A percentile compares a stretch with the other conserved stretches of the same genome.
Evolutionary conservation across 2,888 invertebrate species (phyloP).

Genomic region (Xestia xanthographa): DNA sequence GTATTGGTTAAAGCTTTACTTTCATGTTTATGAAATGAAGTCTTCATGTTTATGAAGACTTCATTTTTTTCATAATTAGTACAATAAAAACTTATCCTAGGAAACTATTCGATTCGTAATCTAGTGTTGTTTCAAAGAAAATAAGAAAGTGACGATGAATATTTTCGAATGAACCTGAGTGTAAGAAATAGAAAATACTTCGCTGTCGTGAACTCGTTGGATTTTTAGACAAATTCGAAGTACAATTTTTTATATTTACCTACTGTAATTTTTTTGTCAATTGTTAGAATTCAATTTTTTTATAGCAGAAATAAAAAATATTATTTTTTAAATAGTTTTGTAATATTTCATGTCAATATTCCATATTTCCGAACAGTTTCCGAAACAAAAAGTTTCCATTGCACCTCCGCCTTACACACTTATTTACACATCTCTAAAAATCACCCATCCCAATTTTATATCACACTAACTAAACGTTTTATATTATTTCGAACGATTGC

Average conservation of each 20-base stretch:
- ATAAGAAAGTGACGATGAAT: background rate
- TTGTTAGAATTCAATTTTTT: background rate
- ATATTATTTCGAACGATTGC: constrained; percentile 55
- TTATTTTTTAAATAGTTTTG: background rate
- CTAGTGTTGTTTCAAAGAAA: background rate
- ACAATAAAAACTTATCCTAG: constrained; percentile 23
- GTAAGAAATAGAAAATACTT: background rate
- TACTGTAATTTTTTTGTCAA: background rate
- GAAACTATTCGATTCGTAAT: constrained; percentile 17
- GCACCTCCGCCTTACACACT: constrained; percentile 36
- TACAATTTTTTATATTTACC: background rate
- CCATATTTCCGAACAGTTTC: constrained; percentile 7
- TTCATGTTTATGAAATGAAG: constrained; percentile 63
- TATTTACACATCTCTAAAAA: constrained; percentile 63
- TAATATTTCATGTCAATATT: background rate
- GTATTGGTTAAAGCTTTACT: constrained; percentile 84
- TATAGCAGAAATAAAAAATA: background rate
- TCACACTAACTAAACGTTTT: constrained; percentile 70
- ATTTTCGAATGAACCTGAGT: background rate
- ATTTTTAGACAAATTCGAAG: background rate
- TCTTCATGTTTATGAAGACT: constrained; percentile 54
- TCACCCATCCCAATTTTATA: constrained; percentile 75
- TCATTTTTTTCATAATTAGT: constrained; percentile 41
- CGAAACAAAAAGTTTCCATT: constrained; percentile 20
- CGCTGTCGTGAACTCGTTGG: background rate